Evolutionary conservation across 2,113 vertebrate species (phyloP).

Genomic region (Gallinago undulata): DNA sequence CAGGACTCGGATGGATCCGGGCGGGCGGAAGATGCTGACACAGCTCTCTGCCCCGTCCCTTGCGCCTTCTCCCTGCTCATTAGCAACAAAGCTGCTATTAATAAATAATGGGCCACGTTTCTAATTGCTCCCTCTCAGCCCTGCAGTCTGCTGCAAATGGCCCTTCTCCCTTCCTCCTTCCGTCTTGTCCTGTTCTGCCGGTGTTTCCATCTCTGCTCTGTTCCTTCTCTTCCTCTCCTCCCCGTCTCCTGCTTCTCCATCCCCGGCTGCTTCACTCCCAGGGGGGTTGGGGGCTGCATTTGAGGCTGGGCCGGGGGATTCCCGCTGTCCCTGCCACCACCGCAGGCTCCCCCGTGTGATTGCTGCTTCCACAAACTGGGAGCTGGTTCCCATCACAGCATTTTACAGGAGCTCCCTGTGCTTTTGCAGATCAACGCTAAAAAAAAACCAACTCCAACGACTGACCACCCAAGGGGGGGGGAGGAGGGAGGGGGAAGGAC

Average conservation of each 20-base stretch:
- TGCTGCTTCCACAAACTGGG: neutral
- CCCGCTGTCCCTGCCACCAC: neutral
- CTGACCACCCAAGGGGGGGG: neutral
- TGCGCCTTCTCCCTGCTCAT: neutral
- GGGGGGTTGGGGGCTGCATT: accelerated
- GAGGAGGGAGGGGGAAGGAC: neutral
- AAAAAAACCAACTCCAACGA: neutral
- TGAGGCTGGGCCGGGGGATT: neutral
- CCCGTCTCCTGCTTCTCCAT: neutral
- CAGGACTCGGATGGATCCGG: accelerated
- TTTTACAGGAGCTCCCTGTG: too few species aligned
- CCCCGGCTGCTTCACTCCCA: accelerated
- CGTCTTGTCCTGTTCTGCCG: neutral
- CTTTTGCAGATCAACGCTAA: neutral
- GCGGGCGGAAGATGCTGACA: neutral
- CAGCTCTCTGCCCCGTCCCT: neutral
- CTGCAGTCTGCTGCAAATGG: neutral
- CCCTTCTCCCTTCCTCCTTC: neutral
- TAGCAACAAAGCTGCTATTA: slow-evolving; percentile 33
- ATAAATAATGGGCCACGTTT: slow-evolving; percentile 28
- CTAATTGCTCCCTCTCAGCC: slow-evolving; percentile 45
- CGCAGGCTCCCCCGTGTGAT: accelerated
- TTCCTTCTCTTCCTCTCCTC: neutral
- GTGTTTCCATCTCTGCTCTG: neutral
- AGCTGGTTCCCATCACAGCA: neutral